Evolutionary conservation across 2,888 invertebrate genomes (phyloP).

Genomic region (Pyrgus malvae): DNA sequence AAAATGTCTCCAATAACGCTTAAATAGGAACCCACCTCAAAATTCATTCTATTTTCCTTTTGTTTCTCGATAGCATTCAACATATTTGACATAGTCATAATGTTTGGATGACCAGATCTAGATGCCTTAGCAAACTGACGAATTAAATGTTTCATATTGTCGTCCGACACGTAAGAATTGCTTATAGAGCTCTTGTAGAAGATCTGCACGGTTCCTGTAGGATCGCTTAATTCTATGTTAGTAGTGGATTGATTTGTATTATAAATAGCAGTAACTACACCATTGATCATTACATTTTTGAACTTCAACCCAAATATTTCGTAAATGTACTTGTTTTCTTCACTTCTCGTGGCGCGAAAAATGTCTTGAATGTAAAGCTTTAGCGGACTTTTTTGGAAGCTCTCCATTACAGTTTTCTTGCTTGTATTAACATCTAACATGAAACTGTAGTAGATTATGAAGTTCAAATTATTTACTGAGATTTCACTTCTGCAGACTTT

Average conservation of each 20-base stretch:
- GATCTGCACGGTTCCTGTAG: conserved; percentile 63
- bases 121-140: conserved; percentile 48
- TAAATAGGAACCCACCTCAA: conserved; percentile 56
- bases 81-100: conserved; percentile 55
- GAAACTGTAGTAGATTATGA: no score
- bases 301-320: conserved; percentile 62
- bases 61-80: conserved; percentile 51
- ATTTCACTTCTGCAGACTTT: no score
- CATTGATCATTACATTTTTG: conserved; percentile 71
- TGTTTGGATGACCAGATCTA: conserved; percentile 52
- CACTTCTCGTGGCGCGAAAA: conserved; percentile 59
- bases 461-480: no score
- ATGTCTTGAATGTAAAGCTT: conserved; percentile 73
- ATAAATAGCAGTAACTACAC: conserved; percentile 61
- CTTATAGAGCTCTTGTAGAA: conserved; percentile 60
- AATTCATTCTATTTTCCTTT: conserved; percentile 41
- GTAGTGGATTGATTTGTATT: conserved; percentile 46
- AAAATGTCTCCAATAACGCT: conserved; percentile 67
- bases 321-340: conserved; percentile 62
- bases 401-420: conserved; percentile 35
- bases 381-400: conserved; percentile 53
- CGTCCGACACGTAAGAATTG: conserved; percentile 45
- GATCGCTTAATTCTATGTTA: conserved; percentile 66
- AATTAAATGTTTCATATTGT: conserved; percentile 49
- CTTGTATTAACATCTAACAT: neutral